Percentiles rank a stretch among this genome's conserved stretches.
These are phyloP conservation scores for Conchocele bisecta DNA, from an alignment of 2,888 invertebrate species.

Conservation along the genomic window DNA sequence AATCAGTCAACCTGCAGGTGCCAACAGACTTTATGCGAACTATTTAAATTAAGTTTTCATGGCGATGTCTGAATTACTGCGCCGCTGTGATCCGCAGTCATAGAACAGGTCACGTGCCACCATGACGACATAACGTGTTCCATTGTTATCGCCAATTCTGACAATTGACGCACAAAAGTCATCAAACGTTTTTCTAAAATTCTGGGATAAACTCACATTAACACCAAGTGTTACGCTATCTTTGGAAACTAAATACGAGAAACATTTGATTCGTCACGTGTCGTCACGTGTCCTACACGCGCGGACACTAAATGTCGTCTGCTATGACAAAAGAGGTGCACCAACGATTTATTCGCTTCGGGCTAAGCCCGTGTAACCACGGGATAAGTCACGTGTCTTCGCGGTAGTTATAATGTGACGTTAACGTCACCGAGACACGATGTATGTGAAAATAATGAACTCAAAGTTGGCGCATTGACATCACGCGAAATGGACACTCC, in stretches of 20 bases:
- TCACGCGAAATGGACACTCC: constrained; percentile 2
- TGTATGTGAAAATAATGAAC: constrained; percentile 48
- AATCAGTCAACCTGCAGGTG: too few relatives aligned
- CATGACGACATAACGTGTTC: constrained; percentile 27
- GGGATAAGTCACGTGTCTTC: constrained; percentile 28
- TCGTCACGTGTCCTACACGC: constrained; percentile 32
- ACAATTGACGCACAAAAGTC: constrained; percentile 12
- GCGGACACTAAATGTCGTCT: constrained; percentile 28
- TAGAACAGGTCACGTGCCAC: constrained; percentile 20
- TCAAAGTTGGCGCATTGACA: constrained; percentile 22
- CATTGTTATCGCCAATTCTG: constrained; percentile 28
- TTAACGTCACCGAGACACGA: constrained; percentile 11
- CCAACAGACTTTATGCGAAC: too few relatives aligned
- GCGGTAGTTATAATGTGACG: constrained; percentile 26
- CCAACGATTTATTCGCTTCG: constrained; percentile 33
- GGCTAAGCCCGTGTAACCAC: constrained; percentile 31
- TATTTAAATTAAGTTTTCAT: too few relatives aligned
- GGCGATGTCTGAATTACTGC: too few relatives aligned
- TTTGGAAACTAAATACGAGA: constrained; percentile 46
- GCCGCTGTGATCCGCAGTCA: too few relatives aligned
- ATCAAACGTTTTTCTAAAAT: neutral
- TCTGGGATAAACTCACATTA: constrained; percentile 47
- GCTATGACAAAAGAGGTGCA: constrained; percentile 17
- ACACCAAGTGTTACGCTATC: constrained; percentile 53
- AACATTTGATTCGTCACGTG: constrained; percentile 37